Evolutionary conservation across 2,797 vertebrate genomes (phyloP).

Genomic region (Cottoperca gobio): DNA sequence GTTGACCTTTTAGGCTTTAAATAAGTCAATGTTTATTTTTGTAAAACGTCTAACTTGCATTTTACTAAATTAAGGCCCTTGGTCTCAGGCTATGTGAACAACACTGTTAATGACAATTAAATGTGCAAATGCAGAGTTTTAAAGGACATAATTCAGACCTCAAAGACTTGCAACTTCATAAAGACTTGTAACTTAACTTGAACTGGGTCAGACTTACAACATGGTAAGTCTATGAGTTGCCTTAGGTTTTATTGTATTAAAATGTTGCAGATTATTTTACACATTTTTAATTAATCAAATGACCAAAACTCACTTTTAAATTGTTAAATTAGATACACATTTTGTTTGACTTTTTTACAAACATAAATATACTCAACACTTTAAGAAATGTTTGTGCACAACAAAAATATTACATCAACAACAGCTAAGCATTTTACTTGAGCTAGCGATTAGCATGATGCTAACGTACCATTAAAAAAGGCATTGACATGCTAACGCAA

Average conservation of each 20-base stretch:
- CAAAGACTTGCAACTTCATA: neutral
- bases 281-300: too few species aligned
- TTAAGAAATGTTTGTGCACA: neutral
- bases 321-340: neutral
- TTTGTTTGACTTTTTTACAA: too few species aligned
- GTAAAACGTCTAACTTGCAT: neutral
- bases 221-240: neutral
- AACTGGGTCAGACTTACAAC: slow-evolving; percentile 6
- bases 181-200: neutral
- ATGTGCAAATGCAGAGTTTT: neutral
- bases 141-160: neutral
- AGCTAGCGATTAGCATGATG: neutral
- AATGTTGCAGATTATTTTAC: neutral
- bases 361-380: neutral
- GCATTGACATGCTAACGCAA: too few species aligned
- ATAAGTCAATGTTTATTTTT: slow-evolving; percentile 3
- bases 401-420: neutral
- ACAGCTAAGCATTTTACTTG: neutral
- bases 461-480: neutral
- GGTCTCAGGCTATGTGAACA: neutral
- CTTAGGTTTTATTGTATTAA: neutral
- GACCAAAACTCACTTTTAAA: too few species aligned
- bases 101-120: neutral
- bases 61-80: neutral
- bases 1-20: slow-evolving; percentile 1